Evolutionary conservation across 2,113 vertebrate species (phyloP).

Genomic region (Macheiramphus alcinus): DNA sequence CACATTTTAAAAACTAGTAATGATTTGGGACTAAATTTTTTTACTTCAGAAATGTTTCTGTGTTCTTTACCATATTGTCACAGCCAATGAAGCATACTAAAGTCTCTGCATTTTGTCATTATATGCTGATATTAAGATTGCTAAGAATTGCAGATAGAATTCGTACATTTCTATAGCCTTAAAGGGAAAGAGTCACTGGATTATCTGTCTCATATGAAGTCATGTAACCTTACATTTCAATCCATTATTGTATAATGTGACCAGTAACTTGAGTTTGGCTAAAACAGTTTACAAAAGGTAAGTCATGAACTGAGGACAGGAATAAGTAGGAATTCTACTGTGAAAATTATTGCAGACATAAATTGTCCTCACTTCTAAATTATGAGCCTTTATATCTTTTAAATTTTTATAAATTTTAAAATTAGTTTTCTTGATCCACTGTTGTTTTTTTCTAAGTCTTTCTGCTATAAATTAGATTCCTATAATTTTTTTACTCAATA

Average conservation of each 20-base stretch:
- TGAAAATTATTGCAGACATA: background rate
- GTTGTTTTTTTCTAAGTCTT: background rate
- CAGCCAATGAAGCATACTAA: background rate
- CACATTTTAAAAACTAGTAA: background rate
- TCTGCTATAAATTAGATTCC: background rate
- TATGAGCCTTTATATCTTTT: background rate
- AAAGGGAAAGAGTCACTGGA: background rate
- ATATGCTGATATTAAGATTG: background rate
- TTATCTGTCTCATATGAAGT: background rate
- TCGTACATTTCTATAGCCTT: background rate
- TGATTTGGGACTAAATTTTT: background rate
- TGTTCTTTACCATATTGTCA: background rate
- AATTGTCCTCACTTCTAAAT: background rate
- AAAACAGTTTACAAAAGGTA: background rate
- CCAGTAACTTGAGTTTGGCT: background rate
- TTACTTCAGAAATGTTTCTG: background rate
- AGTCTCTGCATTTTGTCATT: background rate
- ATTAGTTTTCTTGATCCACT: background rate
- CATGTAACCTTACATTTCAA: background rate
- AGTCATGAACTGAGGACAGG: background rate
- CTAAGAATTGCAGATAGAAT: background rate
- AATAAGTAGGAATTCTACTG: background rate
- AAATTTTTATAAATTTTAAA: background rate
- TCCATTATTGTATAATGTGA: background rate
- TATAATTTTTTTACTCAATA: background rate